These are phyloP conservation scores for Sycophaga agraensis DNA, from an alignment of 1,140 invertebrate genomes.

Conservation along the genomic window DNA sequence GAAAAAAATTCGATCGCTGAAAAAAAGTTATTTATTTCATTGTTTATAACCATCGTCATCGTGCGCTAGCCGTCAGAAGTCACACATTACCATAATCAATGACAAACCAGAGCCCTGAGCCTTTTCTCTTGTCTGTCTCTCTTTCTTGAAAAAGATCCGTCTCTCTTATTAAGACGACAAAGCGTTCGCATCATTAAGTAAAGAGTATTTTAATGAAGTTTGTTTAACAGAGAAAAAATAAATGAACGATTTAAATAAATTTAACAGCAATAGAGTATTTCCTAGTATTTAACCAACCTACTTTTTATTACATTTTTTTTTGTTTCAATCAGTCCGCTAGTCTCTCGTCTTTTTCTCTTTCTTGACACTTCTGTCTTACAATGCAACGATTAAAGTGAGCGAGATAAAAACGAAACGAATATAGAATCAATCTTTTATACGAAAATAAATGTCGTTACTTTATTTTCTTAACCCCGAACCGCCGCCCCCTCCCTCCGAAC, in stretches of 20 bases:
- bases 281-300: constrained; percentile 8
- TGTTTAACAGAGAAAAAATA: background rate
- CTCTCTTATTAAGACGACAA: constrained; percentile 27
- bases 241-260: too few species aligned
- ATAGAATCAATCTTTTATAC: constrained; percentile 32
- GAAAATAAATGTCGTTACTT: constrained; percentile 32
- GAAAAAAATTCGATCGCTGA: too few species aligned
- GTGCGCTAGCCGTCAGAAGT: constrained; percentile 35
- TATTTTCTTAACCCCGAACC: constrained; percentile 19
- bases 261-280: constrained; percentile 12
- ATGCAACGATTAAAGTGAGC: constrained; percentile 1
- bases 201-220: constrained; percentile 4
- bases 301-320: too few species aligned
- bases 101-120: constrained; percentile 60
- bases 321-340: constrained; percentile 14
- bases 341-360: constrained; percentile 25
- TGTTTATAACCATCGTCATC: constrained; percentile 12
- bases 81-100: constrained; percentile 54
- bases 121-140: constrained; percentile 35
- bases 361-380: constrained; percentile 11
- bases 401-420: constrained; percentile 4
- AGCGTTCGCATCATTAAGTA: constrained; percentile 18
- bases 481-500: constrained; percentile 6
- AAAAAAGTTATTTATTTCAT: constrained; percentile 19
- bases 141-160: constrained; percentile 30